Percentiles rank a stretch among this genome's conserved stretches.
These are phyloP conservation scores for Nematolebias whitei DNA, from an alignment of 2,113 vertebrate species.

Conservation along the genomic window DNA sequence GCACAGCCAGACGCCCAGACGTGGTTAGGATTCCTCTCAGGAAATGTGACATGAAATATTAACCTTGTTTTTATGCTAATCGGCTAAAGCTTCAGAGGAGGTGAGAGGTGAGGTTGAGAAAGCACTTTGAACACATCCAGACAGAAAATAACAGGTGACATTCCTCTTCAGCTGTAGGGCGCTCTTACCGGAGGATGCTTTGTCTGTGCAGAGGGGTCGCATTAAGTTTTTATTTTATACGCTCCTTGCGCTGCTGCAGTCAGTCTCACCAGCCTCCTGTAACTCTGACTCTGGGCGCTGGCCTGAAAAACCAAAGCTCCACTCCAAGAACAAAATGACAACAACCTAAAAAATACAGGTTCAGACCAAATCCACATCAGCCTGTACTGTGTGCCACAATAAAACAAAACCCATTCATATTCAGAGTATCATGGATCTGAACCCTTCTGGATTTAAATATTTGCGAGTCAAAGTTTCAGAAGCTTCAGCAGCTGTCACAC, in stretches of 20 bases:
- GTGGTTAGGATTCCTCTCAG: conserved; percentile 65
- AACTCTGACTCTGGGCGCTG: neutral
- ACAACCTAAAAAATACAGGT: neutral
- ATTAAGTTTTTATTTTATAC: conserved; percentile 25
- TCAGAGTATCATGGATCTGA: conserved; percentile 7
- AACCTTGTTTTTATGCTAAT: conserved; percentile 72
- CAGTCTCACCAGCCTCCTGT: neutral
- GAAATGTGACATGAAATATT: conserved; percentile 67
- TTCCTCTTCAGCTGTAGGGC: conserved; percentile 24
- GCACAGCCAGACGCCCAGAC: conserved; percentile 8
- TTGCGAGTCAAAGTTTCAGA: conserved; percentile 14
- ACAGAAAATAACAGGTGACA: conserved; percentile 41
- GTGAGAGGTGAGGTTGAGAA: conserved; percentile 61
- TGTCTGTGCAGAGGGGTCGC: conserved; percentile 33
- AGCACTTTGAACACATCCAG: conserved; percentile 50
- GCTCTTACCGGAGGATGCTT: neutral
- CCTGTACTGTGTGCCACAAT: conserved; percentile 5
- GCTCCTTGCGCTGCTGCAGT: too few species aligned
- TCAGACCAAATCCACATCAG: conserved; percentile 4
- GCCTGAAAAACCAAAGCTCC: neutral
- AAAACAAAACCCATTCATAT: conserved; percentile 10
- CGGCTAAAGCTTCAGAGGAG: conserved; percentile 56
- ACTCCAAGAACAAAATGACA: neutral
- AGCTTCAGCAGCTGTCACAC: conserved; percentile 10
- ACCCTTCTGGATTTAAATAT: conserved; percentile 20